These are phyloP conservation scores for Pseudomyrmex sp. DNA, from an alignment of 1,140 invertebrate species.

Conservation along the genomic window DNA sequence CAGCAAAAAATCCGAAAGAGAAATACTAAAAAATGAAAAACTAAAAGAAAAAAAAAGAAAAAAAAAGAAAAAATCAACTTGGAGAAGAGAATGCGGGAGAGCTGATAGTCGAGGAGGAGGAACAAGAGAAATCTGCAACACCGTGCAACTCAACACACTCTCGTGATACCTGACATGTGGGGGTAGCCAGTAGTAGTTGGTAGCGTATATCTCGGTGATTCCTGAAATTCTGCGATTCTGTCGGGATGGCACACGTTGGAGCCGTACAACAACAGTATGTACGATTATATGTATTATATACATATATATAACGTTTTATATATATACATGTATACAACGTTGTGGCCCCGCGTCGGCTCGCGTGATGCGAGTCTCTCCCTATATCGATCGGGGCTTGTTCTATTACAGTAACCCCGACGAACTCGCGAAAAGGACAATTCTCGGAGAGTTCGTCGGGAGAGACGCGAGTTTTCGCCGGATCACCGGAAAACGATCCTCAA, in stretches of 20 bases:
- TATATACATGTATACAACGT: conserved; percentile 3
- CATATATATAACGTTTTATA: not conserved
- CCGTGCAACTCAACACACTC: conserved; percentile 78
- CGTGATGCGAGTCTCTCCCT: conserved; percentile 34
- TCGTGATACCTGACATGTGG: conserved; percentile 77
- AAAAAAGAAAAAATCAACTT: conserved; percentile 20
- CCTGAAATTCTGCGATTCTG: conserved; percentile 55
- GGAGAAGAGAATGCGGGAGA: conserved; percentile 37
- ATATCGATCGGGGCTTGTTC: conserved; percentile 57
- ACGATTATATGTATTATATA: no score
- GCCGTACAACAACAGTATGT: no score
- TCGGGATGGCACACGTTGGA: conserved; percentile 14
- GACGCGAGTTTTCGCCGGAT: conserved; percentile 16
- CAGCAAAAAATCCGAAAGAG: conserved; percentile 23
- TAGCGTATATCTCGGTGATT: conserved; percentile 44
- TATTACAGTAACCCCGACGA: conserved; percentile 52
- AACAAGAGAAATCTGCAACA: conserved; percentile 74
- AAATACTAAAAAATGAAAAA: conserved; percentile 20
- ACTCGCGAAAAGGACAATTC: conserved; percentile 42
- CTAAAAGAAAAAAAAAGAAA: conserved; percentile 45
- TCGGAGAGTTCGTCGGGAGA: conserved; percentile 25
- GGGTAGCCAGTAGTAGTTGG: conserved; percentile 76
- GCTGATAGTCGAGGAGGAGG: conserved; percentile 31
- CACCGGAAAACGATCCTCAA: conserved; percentile 41
- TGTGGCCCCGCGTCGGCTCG: conserved; percentile 34